A percentile compares a stretch with the other conserved stretches of the same genome.
Conservation (phyloP, 2,797 vertebrate species). For the Phaenicophaeus curvirostris region DNA sequence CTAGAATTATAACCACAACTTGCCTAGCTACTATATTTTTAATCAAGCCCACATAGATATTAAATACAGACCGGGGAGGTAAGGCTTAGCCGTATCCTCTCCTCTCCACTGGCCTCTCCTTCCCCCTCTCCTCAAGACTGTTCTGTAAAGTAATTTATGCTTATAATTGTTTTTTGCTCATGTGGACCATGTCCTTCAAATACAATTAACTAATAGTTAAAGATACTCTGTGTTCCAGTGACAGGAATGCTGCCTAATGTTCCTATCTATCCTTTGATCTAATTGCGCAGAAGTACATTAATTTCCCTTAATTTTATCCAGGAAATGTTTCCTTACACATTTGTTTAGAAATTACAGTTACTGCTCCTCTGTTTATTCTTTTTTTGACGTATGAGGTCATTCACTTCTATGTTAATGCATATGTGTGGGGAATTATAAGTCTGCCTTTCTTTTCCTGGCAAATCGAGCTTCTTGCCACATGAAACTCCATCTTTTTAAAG, state of each 20-base stretch:
- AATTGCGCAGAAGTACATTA: background rate
- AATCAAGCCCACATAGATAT: background rate
- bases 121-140: background rate
- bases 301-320: background rate
- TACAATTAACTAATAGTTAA: background rate
- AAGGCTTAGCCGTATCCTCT: rapidly evolving
- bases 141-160: background rate
- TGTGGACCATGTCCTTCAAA: background rate
- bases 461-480: background rate
- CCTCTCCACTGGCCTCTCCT: background rate
- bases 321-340: background rate
- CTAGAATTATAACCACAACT: background rate
- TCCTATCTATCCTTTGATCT: background rate
- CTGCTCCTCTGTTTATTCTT: background rate
- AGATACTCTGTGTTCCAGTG: background rate
- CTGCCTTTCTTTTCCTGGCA: background rate
- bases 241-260: background rate
- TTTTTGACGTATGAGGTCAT: background rate
- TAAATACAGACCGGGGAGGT: background rate
- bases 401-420: background rate
- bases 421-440: background rate
- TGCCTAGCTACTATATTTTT: background rate
- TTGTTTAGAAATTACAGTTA: background rate
- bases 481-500: background rate
- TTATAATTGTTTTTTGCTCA: background rate